Base-by-base conservation (phyloP, 2,888 invertebrate genomes). In the Hybos culiciformis region DNA sequence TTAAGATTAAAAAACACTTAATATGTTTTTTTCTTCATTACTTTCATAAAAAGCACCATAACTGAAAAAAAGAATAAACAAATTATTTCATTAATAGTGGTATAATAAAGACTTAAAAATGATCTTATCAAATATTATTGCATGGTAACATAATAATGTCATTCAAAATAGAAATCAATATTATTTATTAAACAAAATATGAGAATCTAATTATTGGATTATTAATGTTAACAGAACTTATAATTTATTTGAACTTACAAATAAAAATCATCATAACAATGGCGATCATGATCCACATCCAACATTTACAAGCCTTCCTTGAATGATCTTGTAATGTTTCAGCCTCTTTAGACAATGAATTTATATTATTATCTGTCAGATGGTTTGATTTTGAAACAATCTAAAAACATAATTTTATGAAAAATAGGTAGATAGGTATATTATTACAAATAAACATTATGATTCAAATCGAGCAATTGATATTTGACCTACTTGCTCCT, bases 21-120 rank as follows among this genome's bases (percentile, higher is more conserved):
- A 12, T 39, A 45, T 6, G 45, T 58, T 57, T 71, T 76, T 62
- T 87, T 88, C 61, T 80, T 88, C 70, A 86, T 84, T 34, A 91
- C 73, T 68, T 85, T 86, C 86, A 93, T 93, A 60, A 92, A 88
- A 32, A 92, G 68, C 41, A 92, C 83, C 90, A 92, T 93, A 70
- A 81, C 85, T 86, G 70, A 32, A 75, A 75, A 53, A 56, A 59
- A 51, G n/a, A 48, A 49, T 42, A 49, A 39, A 34, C 29, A 12
- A 5, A 26, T 26, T 7, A 7, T 26, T 26, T 7, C 4, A 26
- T 5, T 23, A 7, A 7, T 23, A 5, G 23, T 23, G 9, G 43
- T 46, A 21, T 50, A 46, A 24, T 17, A 31, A 29, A 39, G 19
- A 32, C 12, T 20, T 11, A 41, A 45, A 41, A 14, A 14, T 18